These are phyloP conservation scores for Brevimyrus niger DNA, from an alignment of 2,113 vertebrate genomes.

Conservation along the genomic window DNA sequence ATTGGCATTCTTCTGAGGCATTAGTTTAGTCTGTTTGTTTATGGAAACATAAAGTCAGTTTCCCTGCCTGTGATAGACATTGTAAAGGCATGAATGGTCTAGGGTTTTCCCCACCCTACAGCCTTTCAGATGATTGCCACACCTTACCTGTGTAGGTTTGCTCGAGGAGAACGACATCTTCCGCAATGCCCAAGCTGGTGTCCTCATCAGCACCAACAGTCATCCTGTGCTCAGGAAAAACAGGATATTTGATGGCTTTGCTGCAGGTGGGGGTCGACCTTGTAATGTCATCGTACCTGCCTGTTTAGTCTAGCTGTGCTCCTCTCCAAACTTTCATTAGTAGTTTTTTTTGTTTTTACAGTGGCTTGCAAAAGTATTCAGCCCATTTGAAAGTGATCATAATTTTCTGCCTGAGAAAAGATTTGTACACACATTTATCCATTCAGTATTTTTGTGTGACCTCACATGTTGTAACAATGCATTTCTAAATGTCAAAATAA, in stretches of 20 bases:
- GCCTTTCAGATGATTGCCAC: neutral
- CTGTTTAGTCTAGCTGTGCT: neutral
- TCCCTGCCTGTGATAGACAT: neutral
- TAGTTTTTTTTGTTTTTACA: neutral
- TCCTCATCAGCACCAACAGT: constrained; percentile 98
- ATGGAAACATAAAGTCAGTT: neutral
- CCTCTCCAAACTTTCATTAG: neutral
- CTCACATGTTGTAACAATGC: too few species aligned
- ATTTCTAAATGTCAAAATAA: too few species aligned
- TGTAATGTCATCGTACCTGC: neutral
- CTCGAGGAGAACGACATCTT: constrained; percentile 99
- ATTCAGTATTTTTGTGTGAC: too few species aligned
- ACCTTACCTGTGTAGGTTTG: constrained; percentile 62
- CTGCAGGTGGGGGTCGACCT: constrained; percentile 74
- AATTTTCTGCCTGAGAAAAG: neutral
- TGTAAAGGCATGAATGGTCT: neutral
- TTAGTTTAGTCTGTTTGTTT: neutral
- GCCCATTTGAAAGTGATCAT: neutral
- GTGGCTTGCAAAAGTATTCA: neutral
- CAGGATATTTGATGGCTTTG: constrained; percentile 97
- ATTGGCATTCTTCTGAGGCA: neutral
- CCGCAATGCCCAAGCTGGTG: constrained; percentile 95
- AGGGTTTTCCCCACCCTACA: neutral
- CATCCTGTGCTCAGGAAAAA: constrained; percentile 96
- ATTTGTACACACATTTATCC: neutral